phyloP scores from a whole-genome alignment of 1,140 invertebrate species.

The Helicoverpa zea region DNA sequence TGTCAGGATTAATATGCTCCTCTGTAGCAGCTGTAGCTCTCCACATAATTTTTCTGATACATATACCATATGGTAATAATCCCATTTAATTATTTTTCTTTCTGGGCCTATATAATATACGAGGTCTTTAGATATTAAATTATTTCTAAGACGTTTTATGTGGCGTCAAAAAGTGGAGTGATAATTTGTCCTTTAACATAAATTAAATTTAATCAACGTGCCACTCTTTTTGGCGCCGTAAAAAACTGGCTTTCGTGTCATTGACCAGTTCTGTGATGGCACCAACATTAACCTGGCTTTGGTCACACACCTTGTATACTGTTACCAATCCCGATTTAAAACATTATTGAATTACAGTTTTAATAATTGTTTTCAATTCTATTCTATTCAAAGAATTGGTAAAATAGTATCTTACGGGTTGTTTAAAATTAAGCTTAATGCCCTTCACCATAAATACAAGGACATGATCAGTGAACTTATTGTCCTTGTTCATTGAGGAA shows the following conservation, averaged over 20 bases:
- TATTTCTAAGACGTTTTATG: slow-evolving; percentile 62
- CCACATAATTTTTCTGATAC: slow-evolving; percentile 48
- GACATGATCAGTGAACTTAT: slow-evolving; percentile 40
- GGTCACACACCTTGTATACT: slow-evolving; percentile 55
- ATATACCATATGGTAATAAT: slow-evolving; percentile 44
- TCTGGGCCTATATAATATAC: slow-evolving; percentile 32
- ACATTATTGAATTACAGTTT: slow-evolving; percentile 16
- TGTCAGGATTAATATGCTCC: slow-evolving; percentile 55
- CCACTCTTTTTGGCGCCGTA: slow-evolving; percentile 44
- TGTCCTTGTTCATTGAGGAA: slow-evolving; percentile 34
- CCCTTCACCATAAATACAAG: slow-evolving; percentile 46
- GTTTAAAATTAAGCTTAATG: not conserved
- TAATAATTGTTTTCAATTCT: not conserved
- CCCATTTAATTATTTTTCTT: not conserved
- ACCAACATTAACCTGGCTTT: slow-evolving; percentile 56
- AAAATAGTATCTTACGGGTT: not conserved
- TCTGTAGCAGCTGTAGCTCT: slow-evolving; percentile 52
- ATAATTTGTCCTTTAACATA: slow-evolving; percentile 46
- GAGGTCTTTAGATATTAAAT: slow-evolving; percentile 59
- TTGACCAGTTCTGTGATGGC: slow-evolving; percentile 52
- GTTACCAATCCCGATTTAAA: slow-evolving; percentile 46
- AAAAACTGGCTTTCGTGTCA: slow-evolving; percentile 44
- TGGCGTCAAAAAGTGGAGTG: slow-evolving; percentile 56
- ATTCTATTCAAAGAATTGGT: not conserved
- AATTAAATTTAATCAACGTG: slow-evolving; percentile 43